Percentiles rank a stretch among this genome's conserved stretches.
These are phyloP conservation scores for Sturnus vulgaris DNA, from an alignment of 2,113 vertebrate species.

Conservation along the genomic window DNA sequence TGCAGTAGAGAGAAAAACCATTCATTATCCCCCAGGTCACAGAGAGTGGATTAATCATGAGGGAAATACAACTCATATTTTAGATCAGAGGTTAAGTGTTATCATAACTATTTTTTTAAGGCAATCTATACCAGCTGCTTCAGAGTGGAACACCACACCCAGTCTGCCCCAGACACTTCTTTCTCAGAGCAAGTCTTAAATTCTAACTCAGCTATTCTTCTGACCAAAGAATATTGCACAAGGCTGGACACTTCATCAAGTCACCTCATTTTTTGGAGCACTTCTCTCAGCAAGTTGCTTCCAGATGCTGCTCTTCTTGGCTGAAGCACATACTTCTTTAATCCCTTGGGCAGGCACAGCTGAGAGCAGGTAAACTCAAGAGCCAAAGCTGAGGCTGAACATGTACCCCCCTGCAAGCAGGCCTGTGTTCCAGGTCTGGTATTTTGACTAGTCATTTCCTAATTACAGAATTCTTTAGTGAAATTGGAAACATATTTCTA, in stretches of 20 bases:
- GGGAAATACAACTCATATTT: background rate
- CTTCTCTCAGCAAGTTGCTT: background rate
- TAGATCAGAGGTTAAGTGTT: background rate
- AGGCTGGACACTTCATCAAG: background rate
- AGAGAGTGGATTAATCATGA: background rate
- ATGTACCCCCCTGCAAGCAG: background rate
- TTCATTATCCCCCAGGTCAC: background rate
- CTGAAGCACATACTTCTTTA: background rate
- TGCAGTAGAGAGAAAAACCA: background rate
- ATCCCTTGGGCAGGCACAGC: background rate
- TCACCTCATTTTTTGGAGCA: background rate
- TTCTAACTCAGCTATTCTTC: background rate
- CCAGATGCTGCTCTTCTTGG: background rate
- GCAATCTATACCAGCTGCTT: background rate
- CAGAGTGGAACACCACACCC: background rate
- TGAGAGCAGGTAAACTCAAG: background rate
- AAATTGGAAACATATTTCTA: background rate
- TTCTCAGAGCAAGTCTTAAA: background rate
- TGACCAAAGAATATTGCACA: background rate
- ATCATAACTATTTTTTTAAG: background rate
- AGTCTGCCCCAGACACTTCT: background rate
- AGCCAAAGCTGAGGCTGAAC: background rate
- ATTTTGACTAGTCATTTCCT: background rate
- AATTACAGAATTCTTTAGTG: background rate
- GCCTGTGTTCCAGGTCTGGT: background rate